A percentile compares a stretch with the other conserved stretches of the same genome.
Conservation (phyloP, 2,797 vertebrate genomes). For the Lemur catta region DNA sequence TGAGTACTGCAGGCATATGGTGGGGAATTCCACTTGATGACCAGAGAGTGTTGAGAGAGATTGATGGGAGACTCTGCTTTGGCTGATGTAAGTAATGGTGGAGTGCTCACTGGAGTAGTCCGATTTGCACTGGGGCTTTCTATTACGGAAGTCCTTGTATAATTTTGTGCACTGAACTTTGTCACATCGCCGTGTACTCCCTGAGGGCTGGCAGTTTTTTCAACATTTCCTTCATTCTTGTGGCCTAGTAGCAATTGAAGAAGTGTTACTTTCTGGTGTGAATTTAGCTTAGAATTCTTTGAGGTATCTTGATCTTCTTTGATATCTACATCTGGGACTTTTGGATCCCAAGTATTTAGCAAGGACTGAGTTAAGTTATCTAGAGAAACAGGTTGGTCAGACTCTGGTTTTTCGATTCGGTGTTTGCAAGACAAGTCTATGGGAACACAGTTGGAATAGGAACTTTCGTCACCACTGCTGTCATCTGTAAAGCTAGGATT, state of each 20-base stretch:
- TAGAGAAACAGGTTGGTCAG: conserved; percentile 85
- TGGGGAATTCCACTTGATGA: conserved; percentile 83
- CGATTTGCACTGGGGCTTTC: conserved; percentile 82
- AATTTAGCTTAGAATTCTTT: conserved; percentile 89
- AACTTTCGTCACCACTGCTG: conserved; percentile 96
- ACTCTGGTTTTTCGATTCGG: conserved; percentile 85
- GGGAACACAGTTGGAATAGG: conserved; percentile 95
- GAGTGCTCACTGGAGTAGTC: conserved; percentile 85
- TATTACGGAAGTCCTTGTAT: conserved; percentile 82
- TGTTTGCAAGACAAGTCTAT: conserved; percentile 98
- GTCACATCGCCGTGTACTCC: conserved; percentile 86
- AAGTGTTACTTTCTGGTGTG: conserved; percentile 96
- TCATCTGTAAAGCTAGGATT: conserved; percentile 95
- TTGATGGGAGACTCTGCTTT: conserved; percentile 87
- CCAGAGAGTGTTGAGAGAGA: conserved; percentile 82
- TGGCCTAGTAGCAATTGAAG: conserved; percentile 97
- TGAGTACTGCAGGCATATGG: conserved; percentile 84
- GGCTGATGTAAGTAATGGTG: conserved; percentile 79
- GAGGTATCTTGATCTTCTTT: conserved; percentile 90
- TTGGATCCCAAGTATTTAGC: conserved; percentile 96
- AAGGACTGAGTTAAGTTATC: conserved; percentile 95
- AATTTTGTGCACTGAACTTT: conserved; percentile 82
- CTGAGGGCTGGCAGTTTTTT: conserved; percentile 87
- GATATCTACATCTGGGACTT: conserved; percentile 87
- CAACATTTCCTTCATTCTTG: conserved; percentile 91